Evolutionary conservation across 2,797 vertebrate genomes (phyloP), one percentile per base, ranked within the genome.

Genomic region (Furcifer pardalis): DNA sequence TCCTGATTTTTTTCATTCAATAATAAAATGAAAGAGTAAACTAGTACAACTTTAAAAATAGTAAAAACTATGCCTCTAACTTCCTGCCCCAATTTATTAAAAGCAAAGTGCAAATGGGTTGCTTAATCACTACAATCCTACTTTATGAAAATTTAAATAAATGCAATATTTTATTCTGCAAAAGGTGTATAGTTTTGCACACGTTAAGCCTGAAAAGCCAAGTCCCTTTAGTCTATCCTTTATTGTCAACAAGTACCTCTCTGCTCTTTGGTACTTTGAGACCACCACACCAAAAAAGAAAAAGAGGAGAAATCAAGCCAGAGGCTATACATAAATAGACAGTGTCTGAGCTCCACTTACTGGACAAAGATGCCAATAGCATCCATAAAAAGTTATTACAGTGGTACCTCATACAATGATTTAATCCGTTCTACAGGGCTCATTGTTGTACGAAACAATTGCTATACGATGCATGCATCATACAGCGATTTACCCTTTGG

Each of bases 331-430:
- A 84, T 8, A 87, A 72, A 90, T 77, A 52, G 69, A 62, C 46
- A 91, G 90, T n/a, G 87, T 6, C 1, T 0, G 82, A 95, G 94
- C 94, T 88, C 95, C 96, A 95, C 66, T 95, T 96, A 95, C 88
- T 94, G 96, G 95, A 83, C 49, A 80, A 89, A 89, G 86, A 27
- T 0, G 21, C 27, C n/a, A 0, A 13, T 89, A 13, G n/a, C 0
- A 40, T 1, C 42, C 82, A 65, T 30, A 35, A 75, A 52, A 10
- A 74, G 68, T 21, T n/a, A n/a, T n/a, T n/a, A n/a, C 8, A 5
- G 19, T n/a, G n/a, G n/a, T n/a, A n/a, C n/a, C n/a, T n/a, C n/a
- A n/a, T n/a, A n/a, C n/a, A n/a, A n/a, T n/a, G n/a, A n/a, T n/a
- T n/a, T n/a, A n/a, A n/a, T n/a, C n/a, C n/a, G n/a, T n/a, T n/a